Evolutionary conservation across 2,797 vertebrate species (phyloP).

Genomic region (Pseudochaenichthys georgianus): DNA sequence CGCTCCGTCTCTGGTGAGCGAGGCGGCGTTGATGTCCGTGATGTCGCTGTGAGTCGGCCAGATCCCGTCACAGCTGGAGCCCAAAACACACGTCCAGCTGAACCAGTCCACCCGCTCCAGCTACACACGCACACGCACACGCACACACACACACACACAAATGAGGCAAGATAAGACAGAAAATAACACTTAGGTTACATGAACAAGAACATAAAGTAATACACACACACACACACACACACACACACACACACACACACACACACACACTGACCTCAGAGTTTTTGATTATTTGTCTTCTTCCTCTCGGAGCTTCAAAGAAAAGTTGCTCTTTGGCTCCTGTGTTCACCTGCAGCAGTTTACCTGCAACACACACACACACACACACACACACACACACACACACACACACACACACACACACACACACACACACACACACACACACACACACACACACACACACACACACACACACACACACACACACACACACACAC

Average conservation of each 20-base stretch:
- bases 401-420: no score
- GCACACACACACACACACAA: slow-evolving; percentile 64
- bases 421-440: slow-evolving; percentile 16
- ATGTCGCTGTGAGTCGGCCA: slow-evolving; percentile 95
- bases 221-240: no score
- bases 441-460: no score
- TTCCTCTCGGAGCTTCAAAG: slow-evolving; percentile 96
- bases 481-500: no score
- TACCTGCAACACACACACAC: slow-evolving; percentile 82
- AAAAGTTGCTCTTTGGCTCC: slow-evolving; percentile 97
- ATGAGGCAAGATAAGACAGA: background rate
- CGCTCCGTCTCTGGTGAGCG: slow-evolving; percentile 85
- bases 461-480: no score
- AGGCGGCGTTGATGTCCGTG: slow-evolving; percentile 91
- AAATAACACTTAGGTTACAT: background rate
- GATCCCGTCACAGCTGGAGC: slow-evolving; percentile 93
- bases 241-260: background rate
- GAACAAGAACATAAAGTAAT: background rate
- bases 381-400: slow-evolving; percentile 23
- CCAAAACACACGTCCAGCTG: slow-evolving; percentile 93
- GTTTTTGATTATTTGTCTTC: slow-evolving; percentile 90
- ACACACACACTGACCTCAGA: slow-evolving; percentile 86
- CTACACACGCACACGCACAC: slow-evolving; percentile 73
- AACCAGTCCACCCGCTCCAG: slow-evolving; percentile 94
- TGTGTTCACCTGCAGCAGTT: slow-evolving; percentile 95